phyloP scores from a whole-genome alignment of 2,797 vertebrate genomes.

The Oryzias sinensis region DNA sequence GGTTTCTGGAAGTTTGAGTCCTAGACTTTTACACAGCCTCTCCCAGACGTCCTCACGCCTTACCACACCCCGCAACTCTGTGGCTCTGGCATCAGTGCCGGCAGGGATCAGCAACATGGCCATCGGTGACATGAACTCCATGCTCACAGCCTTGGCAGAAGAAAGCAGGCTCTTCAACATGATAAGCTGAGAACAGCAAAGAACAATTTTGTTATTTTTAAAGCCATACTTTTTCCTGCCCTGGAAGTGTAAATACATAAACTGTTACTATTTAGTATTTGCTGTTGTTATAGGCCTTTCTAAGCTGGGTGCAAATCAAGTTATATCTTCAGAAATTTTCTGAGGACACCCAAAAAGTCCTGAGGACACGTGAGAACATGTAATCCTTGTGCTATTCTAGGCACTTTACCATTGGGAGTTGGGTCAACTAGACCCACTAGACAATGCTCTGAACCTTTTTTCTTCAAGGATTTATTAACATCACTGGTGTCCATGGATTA shows the following conservation, averaged over 20 bases:
- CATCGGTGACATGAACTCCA: conserved; percentile 98
- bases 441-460: no score
- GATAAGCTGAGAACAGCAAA: conserved; percentile 84
- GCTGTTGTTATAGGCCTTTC: conserved; percentile 50
- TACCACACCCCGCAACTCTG: conserved; percentile 95
- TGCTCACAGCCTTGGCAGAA: conserved; percentile 95
- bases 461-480: no score
- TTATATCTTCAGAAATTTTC: conserved; percentile 61
- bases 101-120: conserved; percentile 97
- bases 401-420: no score
- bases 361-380: conserved; percentile 34
- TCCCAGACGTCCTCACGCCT: conserved; percentile 97
- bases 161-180: conserved; percentile 98
- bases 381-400: no score
- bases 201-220: conserved; percentile 41
- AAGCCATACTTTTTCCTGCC: conserved; percentile 72
- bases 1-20: conserved; percentile 93
- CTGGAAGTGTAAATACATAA: background rate
- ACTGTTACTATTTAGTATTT: conserved; percentile 65
- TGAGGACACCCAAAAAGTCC: conserved; percentile 49
- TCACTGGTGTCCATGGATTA: no score
- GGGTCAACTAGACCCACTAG: no score
- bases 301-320: conserved; percentile 64
- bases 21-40: conserved; percentile 92
- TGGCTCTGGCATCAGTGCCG: conserved; percentile 89